These are phyloP conservation scores for Osmerus eperlanus DNA, from an alignment of 2,113 vertebrate genomes.

Conservation along the genomic window DNA sequence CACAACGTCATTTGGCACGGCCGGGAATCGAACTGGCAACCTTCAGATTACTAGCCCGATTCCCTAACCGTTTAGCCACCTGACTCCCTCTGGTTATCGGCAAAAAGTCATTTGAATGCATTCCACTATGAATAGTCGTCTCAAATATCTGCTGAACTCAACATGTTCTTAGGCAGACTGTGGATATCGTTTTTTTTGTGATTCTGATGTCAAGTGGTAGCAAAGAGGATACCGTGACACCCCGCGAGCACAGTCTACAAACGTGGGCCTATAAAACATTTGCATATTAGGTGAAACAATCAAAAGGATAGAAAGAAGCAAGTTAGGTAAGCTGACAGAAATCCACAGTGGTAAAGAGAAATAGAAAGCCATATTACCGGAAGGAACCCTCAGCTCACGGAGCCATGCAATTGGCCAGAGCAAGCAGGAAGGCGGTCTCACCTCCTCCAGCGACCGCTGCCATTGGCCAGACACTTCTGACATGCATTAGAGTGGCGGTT, in stretches of 20 bases:
- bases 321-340: neutral
- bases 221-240: neutral
- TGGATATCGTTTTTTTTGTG: neutral
- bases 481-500: conserved; percentile 74
- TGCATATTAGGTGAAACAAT: neutral
- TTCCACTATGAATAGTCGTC: too few relatives aligned
- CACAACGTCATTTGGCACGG: too few relatives aligned
- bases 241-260: too few relatives aligned
- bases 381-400: conserved; percentile 63
- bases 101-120: too few relatives aligned
- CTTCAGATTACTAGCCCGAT: too few relatives aligned
- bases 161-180: too few relatives aligned
- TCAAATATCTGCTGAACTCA: too few relatives aligned
- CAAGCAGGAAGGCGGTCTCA: conserved; percentile 74
- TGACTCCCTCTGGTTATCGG: too few relatives aligned
- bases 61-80: too few relatives aligned
- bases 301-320: neutral
- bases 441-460: conserved; percentile 69
- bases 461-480: conserved; percentile 82
- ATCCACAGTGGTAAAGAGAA: neutral
- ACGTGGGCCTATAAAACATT: neutral
- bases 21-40: too few relatives aligned
- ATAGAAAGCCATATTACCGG: conserved; percentile 78
- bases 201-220: neutral
- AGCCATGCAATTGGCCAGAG: conserved; percentile 58